phyloP scores from a whole-genome alignment of 2,888 invertebrate genomes.

The Galerucella pusilla region DNA sequence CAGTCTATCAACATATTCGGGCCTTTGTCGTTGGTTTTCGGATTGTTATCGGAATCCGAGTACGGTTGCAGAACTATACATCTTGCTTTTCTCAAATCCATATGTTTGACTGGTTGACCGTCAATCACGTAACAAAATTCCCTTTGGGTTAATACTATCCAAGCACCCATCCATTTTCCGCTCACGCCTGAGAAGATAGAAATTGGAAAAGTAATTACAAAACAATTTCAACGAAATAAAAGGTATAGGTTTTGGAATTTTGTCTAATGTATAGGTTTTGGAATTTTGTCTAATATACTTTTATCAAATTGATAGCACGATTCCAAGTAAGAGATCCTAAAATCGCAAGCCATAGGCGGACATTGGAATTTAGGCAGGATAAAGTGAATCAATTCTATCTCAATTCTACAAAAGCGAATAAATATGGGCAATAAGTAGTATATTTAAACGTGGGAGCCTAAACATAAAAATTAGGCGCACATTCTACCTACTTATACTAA shows the following conservation, averaged over 20 bases:
- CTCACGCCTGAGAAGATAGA: slow-evolving; percentile 70
- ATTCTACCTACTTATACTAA: too few species aligned
- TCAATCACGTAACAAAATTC: slow-evolving; percentile 72
- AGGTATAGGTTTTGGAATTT: not conserved
- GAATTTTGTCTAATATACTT: too few species aligned
- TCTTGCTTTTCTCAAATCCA: slow-evolving; percentile 81
- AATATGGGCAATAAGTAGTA: too few species aligned
- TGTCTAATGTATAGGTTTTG: too few species aligned
- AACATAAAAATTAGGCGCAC: too few species aligned
- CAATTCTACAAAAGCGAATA: too few species aligned
- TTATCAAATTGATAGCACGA: too few species aligned
- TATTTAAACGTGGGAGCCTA: too few species aligned
- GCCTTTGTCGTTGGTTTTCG: slow-evolving; percentile 69
- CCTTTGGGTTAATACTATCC: slow-evolving; percentile 79
- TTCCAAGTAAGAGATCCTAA: too few species aligned
- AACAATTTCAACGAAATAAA: not conserved
- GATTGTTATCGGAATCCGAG: slow-evolving; percentile 68
- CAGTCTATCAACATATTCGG: slow-evolving; percentile 76
- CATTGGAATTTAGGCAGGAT: too few species aligned
- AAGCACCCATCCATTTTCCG: slow-evolving; percentile 82
- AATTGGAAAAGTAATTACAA: not conserved
- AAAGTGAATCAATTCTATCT: too few species aligned
- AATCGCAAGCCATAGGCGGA: too few species aligned
- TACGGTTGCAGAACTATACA: slow-evolving; percentile 74
- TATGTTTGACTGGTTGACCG: slow-evolving; percentile 69